Conservation (phyloP, 2,888 invertebrate genomes). For the Apamea monoglypha region DNA sequence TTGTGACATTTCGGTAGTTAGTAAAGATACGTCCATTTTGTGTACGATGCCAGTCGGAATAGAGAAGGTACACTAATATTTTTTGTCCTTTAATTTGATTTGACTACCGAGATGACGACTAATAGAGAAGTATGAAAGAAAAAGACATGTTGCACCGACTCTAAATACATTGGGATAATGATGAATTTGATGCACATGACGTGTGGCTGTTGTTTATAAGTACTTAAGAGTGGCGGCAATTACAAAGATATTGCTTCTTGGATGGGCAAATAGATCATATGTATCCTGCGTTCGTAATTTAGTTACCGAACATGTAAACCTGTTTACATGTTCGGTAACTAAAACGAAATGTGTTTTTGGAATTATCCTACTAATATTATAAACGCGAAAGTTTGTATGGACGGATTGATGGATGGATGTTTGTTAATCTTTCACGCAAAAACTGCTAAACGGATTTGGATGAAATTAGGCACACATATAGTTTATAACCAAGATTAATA, state of each 20-base stretch:
- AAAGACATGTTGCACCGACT: neutral
- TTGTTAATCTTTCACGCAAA: too few relatives aligned
- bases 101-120: neutral
- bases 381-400: too few relatives aligned
- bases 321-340: too few relatives aligned
- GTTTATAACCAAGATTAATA: too few relatives aligned
- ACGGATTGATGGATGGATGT: too few relatives aligned
- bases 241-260: constrained; percentile 4
- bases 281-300: neutral
- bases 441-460: too few relatives aligned
- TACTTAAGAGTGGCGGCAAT: neutral
- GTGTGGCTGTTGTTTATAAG: neutral
- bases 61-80: constrained; percentile 10
- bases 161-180: neutral
- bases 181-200: neutral
- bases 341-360: neutral
- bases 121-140: neutral
- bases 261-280: neutral
- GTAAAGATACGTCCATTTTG: constrained; percentile 76
- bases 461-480: too few relatives aligned
- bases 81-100: constrained; percentile 26
- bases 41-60: neutral
- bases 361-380: too few relatives aligned
- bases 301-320: neutral
- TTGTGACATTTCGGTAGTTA: constrained; percentile 86